A percentile compares a stretch with the other conserved stretches of the same genome.
phyloP scores from a whole-genome alignment of 1,140 invertebrate species.

The Drosophila sp. region DNA sequence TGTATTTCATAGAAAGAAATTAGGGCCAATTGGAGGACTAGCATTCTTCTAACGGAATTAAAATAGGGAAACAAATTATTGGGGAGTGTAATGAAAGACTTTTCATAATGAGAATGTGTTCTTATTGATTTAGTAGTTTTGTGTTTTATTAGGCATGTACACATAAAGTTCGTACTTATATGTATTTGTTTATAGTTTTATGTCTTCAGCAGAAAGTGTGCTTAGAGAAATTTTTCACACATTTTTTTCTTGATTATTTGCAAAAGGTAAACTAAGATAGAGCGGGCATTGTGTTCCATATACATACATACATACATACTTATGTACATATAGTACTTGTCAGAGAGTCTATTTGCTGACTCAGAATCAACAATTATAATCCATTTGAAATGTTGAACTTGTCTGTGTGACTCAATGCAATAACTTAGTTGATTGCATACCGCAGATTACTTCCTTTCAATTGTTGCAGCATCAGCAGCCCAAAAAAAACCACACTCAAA shows the following conservation, averaged over 20 bases:
- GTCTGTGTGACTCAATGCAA: not conserved
- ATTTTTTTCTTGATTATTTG: not conserved
- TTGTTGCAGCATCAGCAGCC: not conserved
- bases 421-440: not conserved
- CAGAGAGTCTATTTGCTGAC: not conserved
- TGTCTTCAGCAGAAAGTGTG: not conserved
- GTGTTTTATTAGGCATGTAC: no score
- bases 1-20: no score
- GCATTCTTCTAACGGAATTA: no score
- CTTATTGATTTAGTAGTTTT: no score
- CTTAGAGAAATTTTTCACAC: constrained; percentile 8
- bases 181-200: no score
- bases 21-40: no score
- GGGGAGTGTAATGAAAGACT: no score
- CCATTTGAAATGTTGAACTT: not conserved
- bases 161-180: no score
- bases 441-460: not conserved
- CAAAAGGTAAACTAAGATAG: not conserved
- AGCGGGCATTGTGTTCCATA: no score
- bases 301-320: not conserved
- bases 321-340: not conserved
- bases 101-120: no score
- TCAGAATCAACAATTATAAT: constrained; percentile 9
- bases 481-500: not conserved
- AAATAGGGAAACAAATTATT: no score